phyloP scores from a whole-genome alignment of 2,888 invertebrate genomes.

The Rambutsinella grinnellia region DNA sequence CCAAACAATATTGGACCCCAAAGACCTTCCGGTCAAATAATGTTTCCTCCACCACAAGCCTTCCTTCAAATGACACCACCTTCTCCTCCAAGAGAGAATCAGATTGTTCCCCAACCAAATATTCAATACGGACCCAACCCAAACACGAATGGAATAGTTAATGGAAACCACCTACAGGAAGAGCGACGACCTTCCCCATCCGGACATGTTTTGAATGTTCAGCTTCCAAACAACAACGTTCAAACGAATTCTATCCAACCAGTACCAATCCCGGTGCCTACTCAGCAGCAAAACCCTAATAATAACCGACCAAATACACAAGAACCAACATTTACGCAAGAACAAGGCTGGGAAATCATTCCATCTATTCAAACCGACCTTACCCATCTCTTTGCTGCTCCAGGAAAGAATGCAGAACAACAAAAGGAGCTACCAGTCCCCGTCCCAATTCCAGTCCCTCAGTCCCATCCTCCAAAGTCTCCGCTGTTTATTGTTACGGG shows the following conservation, averaged over 20 bases:
- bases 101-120: background rate
- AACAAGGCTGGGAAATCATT: slow-evolving; percentile 64
- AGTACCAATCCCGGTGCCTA: background rate
- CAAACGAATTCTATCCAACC: slow-evolving; percentile 31
- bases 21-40: slow-evolving; percentile 47
- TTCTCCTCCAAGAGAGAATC: background rate
- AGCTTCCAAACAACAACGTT: slow-evolving; percentile 29
- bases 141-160: slow-evolving; percentile 3
- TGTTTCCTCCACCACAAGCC: slow-evolving; percentile 40
- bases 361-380: slow-evolving; percentile 65
- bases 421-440: slow-evolving; percentile 58
- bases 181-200: slow-evolving; percentile 46
- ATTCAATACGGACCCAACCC: slow-evolving; percentile 24
- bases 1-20: slow-evolving; percentile 47
- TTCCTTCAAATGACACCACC: slow-evolving; percentile 45
- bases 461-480: slow-evolving; percentile 55
- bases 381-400: slow-evolving; percentile 62
- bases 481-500: slow-evolving; percentile 58
- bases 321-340: slow-evolving; percentile 37
- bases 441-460: slow-evolving; percentile 63
- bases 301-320: slow-evolving; percentile 10
- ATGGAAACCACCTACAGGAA: slow-evolving; percentile 14
- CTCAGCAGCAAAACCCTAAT: slow-evolving; percentile 4
- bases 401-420: slow-evolving; percentile 30
- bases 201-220: slow-evolving; percentile 38